Base-by-base conservation (phyloP, 2,113 vertebrate genomes). In the Lynx canadensis region DNA sequence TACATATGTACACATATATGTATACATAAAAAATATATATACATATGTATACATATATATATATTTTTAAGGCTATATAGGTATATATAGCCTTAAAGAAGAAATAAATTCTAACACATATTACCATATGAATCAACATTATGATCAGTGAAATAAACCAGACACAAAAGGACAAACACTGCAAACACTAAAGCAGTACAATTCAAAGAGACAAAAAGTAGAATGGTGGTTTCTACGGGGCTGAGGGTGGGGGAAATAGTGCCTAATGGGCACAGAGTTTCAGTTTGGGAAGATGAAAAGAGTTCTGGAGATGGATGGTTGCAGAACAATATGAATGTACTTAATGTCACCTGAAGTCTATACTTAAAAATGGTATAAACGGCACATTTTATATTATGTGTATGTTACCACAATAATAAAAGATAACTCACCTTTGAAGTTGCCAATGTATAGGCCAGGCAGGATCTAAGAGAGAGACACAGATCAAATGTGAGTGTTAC, bases 391-490 rank as follows among this genome's bases (percentile, higher is more conserved):
- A 23, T 27, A 52, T 36, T 14, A 33, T 1, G 18, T 12, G 5
- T 50, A 27, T 76, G 69, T 87, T 55, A 65, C 85, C 36, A 48
- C 57, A 66, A 31, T 1, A 57, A 80, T 38, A 78, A 84, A 8
- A 31, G 21, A 33, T 10, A 96, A 94, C 96, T 98, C 97, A 99
- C 99, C 99, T 99, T 99, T 99, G 98, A 99, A 99, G 98, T 99
- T 99, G 94, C 99, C 99, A 98, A 99, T 98, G 98, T 99, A 99
- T 82, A 99, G 98, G 97, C 99, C 99, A 88, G 99, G 99, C 89
- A 99, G 99, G 98, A 99, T 99, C 99, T 99, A 97, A 83, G 85
- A 98, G 96, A 98, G 97, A 99, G 97, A 99, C 96, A 99, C 81
- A 98, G 81, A 98, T 73, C 92, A 98, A 97, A 98, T 87, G 65